Base-by-base conservation (phyloP, 2,888 invertebrate genomes). In the Autographa gamma region DNA sequence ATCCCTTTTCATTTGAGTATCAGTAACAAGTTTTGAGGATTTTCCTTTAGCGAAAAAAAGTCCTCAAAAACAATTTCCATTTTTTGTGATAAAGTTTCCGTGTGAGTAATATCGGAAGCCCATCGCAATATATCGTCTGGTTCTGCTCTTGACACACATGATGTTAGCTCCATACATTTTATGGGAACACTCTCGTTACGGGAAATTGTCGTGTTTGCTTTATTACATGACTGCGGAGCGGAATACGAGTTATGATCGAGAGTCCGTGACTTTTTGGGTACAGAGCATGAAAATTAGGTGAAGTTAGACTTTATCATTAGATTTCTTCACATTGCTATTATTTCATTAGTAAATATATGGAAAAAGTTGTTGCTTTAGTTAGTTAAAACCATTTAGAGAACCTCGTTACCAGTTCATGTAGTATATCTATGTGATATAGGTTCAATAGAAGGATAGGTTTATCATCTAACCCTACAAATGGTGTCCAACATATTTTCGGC, bases 131-230 rank as follows among this genome's bases (percentile, higher is more conserved):
- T 76, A 77, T 76, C 34, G 48, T 9, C 54, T 66, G 71, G 63
- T 66, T 70, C 80, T 80, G 82, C 60, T 69, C 52, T 43, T 79
- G 76, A 80, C 80, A 59, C 66, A 64, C 71, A 82, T 79, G 73
- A 76, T 69, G 66, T 68, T 60, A 71, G 58, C 76, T 70, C 69
- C 60, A 66, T 72, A 76, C 66, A 68, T 71, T 80, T 82, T 82
- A 79, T 79, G 83, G 63, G 52, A 63, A 66, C 65, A 68, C 65
- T 69, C 71, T 74, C 69, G 73, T 82, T 79, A 79, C 38, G 66
- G 71, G 43, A 82, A 82, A 76, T 79, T 79, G 76, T 74, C 76
- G 69, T 63, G 76, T 79, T 82, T 69, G 76, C 68, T 80, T 79
- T 79, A 82, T 80, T 67, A 65, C 43, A 41, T 41, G 38, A 56